Percentiles rank a stretch among this genome's conserved stretches.
These are phyloP conservation scores for Panulirus ornatus DNA, from an alignment of 1,140 invertebrate species.

Conservation along the genomic window DNA sequence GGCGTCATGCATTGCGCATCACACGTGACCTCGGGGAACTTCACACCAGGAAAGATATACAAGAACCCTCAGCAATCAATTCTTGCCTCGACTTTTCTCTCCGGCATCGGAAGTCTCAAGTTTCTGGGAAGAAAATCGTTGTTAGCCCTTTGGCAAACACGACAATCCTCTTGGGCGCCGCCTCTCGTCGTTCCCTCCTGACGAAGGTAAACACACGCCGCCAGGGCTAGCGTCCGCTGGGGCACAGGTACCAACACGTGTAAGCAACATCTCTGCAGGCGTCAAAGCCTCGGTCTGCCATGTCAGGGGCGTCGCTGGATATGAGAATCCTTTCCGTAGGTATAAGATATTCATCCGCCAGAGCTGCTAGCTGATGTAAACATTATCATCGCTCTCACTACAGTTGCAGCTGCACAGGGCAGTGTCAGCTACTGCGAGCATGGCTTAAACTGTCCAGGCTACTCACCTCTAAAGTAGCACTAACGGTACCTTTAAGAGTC, in stretches of 20 bases:
- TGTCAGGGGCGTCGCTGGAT: too few relatives aligned
- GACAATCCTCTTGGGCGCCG: constrained; percentile 19
- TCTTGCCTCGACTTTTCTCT: neutral
- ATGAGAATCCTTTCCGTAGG: too few relatives aligned
- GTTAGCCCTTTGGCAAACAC: constrained; percentile 10
- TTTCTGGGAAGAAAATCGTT: constrained; percentile 12
- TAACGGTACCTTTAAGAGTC: too few relatives aligned
- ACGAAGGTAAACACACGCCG: constrained; percentile 1
- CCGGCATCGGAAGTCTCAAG: neutral
- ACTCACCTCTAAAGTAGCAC: too few relatives aligned
- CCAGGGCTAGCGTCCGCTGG: neutral
- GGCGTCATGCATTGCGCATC: too few relatives aligned
- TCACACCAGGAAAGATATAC: neutral
- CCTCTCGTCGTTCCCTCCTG: neutral
- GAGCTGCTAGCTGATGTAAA: neutral
- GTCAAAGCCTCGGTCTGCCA: too few relatives aligned
- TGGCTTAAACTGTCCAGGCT: too few relatives aligned
- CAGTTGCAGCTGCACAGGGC: too few relatives aligned
- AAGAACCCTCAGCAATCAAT: neutral
- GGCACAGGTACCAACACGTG: too few relatives aligned
- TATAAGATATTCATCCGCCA: too few relatives aligned
- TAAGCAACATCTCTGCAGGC: neutral
- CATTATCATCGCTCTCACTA: neutral
- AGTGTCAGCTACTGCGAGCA: too few relatives aligned
- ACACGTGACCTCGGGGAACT: neutral